phyloP scores from a whole-genome alignment of 2,113 vertebrate genomes.

The Hyaena hyaena region DNA sequence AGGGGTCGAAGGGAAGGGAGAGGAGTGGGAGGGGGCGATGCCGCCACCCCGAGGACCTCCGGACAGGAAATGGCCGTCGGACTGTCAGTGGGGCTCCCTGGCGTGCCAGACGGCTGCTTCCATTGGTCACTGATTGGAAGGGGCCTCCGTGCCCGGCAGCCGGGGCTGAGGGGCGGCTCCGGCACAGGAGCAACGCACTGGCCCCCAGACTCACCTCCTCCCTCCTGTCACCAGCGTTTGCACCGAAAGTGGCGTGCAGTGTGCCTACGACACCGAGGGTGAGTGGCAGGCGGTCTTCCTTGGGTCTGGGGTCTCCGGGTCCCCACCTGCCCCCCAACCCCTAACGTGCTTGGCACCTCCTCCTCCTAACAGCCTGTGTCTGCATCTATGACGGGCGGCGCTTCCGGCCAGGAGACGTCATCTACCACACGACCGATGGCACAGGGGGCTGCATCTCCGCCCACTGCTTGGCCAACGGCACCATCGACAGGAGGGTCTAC shows the following conservation, averaged over 20 bases:
- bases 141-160: background rate
- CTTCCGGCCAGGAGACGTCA: constrained; percentile 84
- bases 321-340: rapidly evolving
- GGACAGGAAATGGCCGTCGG: background rate
- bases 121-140: rapidly evolving
- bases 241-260: background rate
- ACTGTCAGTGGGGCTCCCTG: rapidly evolving
- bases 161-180: rapidly evolving
- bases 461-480: constrained; percentile 88
- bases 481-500: constrained; percentile 78
- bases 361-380: constrained; percentile 86
- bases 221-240: constrained; percentile 82
- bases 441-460: constrained; percentile 91
- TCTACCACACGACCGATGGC: constrained; percentile 93
- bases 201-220: background rate
- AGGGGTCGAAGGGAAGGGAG: background rate
- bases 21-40: background rate
- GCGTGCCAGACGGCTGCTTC: background rate
- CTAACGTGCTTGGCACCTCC: rapidly evolving
- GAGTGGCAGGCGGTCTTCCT: rapidly evolving
- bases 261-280: rapidly evolving
- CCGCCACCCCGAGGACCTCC: rapidly evolving
- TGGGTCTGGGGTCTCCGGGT: rapidly evolving
- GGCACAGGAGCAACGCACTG: rapidly evolving
- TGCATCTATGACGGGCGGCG: constrained; percentile 87